Conservation (phyloP, 2,888 invertebrate species). For the Lasioglossum lativentre region DNA sequence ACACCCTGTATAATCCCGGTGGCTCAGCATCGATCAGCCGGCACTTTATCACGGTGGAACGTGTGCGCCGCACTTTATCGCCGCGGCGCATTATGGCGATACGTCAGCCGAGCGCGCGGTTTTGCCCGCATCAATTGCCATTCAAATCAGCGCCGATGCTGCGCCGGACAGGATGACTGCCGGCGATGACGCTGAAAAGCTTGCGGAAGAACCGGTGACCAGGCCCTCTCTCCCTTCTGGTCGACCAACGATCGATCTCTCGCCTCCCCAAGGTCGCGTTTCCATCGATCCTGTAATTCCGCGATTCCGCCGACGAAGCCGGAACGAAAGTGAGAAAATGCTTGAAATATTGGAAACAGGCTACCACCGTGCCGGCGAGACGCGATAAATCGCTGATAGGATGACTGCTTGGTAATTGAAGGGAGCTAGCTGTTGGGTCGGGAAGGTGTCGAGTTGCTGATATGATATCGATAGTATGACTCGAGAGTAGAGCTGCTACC, state of each 20-base stretch:
- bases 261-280: not conserved
- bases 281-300: not conserved
- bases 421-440: not conserved
- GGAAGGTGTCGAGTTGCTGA: not conserved
- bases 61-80: constrained; percentile 72
- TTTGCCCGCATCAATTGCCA: constrained; percentile 80
- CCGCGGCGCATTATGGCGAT: constrained; percentile 75
- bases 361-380: not conserved
- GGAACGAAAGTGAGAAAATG: not conserved
- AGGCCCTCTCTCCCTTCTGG: not conserved
- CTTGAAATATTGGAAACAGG: constrained; percentile 4
- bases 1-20: constrained; percentile 37
- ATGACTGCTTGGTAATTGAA: not conserved
- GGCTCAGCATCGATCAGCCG: constrained; percentile 70
- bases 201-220: constrained; percentile 9
- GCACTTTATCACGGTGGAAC: constrained; percentile 70
- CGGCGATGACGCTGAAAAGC: constrained; percentile 37
- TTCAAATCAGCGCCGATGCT: constrained; percentile 77
- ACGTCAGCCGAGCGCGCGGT: constrained; percentile 73
- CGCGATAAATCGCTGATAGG: not conserved
- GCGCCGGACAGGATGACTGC: constrained; percentile 59
- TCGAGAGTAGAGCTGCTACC: not conserved
- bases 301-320: not conserved
- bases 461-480: not conserved
- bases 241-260: not conserved